Base-by-base conservation (phyloP, 2,888 invertebrate species). In the Cerastis rubricosa region DNA sequence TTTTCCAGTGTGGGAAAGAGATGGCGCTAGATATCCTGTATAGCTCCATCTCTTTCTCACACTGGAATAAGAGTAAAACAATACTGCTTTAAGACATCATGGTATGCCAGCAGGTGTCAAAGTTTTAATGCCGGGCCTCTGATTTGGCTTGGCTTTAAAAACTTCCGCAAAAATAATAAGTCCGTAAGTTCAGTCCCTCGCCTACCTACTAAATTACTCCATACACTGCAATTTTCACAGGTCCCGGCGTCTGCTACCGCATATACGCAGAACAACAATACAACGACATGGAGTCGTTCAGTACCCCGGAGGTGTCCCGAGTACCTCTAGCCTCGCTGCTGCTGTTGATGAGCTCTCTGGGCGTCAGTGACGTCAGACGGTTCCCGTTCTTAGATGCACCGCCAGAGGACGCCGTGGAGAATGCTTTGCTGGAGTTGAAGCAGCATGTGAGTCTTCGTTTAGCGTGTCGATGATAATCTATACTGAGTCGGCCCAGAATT, bases 381-480 rank as follows among this genome's bases (percentile, higher is more conserved):
- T 99, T 99, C 95, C 99, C 99, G 0, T 99, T 99, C 91, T 97
- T 99, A 75, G 99, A 99, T 94, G 97, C 98, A n/a, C 99, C 99
- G 0, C 97, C 98, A 0, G 96, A 97, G 17, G 98, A 98, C 64
- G 98, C 98, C 64, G 97, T 99, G 65, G 99, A 99, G 91, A 98
- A 98, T 91, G 98, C 99, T 0, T 97, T 99, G 82, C 94, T 98
- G 75, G 98, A 98, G 74, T 96, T 99, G 43, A 99, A 99, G 93
- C 98, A 98, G 90, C 99, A 99, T 94, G 98, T 98, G 89, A 90
- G 97, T 59, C 5, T 59, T 17, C 8, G 96, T 35, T 35, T 35
- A n/a, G n/a, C n/a, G n/a, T n/a, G n/a, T n/a, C n/a, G n/a, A n/a
- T n/a, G n/a, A n/a, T n/a, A n/a, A n/a, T n/a, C n/a, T n/a, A n/a